Base-by-base conservation (phyloP, 2,113 vertebrate species). In the Symphodus melops region DNA sequence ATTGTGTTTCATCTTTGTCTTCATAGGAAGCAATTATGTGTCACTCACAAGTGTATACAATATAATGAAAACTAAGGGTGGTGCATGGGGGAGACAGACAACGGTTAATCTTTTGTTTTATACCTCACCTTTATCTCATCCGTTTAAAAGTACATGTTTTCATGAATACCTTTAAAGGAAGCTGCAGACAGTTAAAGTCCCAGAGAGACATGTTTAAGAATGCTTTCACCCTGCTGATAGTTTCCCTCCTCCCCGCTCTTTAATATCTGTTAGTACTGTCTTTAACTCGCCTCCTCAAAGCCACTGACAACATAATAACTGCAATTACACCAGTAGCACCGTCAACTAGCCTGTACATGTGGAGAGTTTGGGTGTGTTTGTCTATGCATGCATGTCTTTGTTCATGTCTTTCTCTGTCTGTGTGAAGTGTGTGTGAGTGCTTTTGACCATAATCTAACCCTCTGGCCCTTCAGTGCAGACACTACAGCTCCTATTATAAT, bases 231-330 rank as follows among this genome's bases (percentile, higher is more conserved):
- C 8, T 36, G 36, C 9, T 59, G 21, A 75, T 59, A 5, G 20
- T 64, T 68, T 63, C 67, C 68, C 49, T 55, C 28, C 41, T 25
- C 61, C 25, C 42, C 6, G 1, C 20, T 36, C 16, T 60, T 67
- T 20, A 61, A 65, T 61, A 64, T 57, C 46, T 54, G 33, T 25
- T 42, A 11, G 1, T 57, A 39, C 36, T 1, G n/a, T 42, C 42
- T 57, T 66, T 33, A 66, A 51, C 48, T 28, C 54, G 57, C 46
- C 33, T 75, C 37, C 36, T 33, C 57, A 77, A 67, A 73, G 66
- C 48, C 19, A 4, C 64, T 75, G 79, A 63, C 79, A 74, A 48
- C 65, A 70, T 85, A 82, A 88, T 89, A 76, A 86, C 79, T 79
- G 75, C 68, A 86, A 85, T 91, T 82, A 75, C 48, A 37, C 54